Percentiles rank a stretch among this genome's conserved stretches.
These are phyloP conservation scores for Phaethornis superciliosus DNA, from an alignment of 2,113 vertebrate genomes.

Conservation along the genomic window DNA sequence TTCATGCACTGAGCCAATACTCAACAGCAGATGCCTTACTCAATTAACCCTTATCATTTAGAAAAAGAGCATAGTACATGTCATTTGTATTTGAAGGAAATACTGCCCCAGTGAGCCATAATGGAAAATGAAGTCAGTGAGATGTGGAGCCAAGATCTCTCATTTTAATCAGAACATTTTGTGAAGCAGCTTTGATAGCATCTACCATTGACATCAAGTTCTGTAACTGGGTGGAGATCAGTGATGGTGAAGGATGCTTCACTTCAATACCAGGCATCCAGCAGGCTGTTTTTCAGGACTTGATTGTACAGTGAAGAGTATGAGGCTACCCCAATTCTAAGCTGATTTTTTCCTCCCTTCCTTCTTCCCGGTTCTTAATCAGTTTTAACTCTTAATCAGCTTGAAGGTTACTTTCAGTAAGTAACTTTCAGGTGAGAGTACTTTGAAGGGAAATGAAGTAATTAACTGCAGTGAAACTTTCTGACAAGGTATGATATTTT, in stretches of 20 bases:
- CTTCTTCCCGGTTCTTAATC: not conserved
- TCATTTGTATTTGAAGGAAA: constrained; percentile 6
- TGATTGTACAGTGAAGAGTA: not conserved
- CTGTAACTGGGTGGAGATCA: not conserved
- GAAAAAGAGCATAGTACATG: constrained; percentile 5
- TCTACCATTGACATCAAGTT: constrained; percentile 24
- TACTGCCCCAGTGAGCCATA: not conserved
- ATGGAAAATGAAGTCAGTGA: constrained; percentile 50
- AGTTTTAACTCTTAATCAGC: not conserved
- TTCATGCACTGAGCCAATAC: not conserved
- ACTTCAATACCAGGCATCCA: not conserved
- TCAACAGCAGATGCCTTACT: not conserved
- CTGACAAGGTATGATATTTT: not conserved
- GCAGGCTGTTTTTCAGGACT: not conserved
- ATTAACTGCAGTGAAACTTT: not conserved
- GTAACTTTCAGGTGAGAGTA: not conserved
- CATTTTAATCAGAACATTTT: constrained; percentile 38
- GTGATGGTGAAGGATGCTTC: not conserved
- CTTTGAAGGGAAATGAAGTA: not conserved
- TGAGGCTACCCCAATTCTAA: not conserved
- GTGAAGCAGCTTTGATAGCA: not conserved
- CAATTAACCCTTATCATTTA: not conserved
- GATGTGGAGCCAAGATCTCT: constrained; percentile 17
- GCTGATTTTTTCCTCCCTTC: not conserved
- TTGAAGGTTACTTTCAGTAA: not conserved